Percentiles rank a stretch among this genome's conserved stretches.
Conservation (phyloP, 2,113 vertebrate genomes). For the Okapia johnstoni region DNA sequence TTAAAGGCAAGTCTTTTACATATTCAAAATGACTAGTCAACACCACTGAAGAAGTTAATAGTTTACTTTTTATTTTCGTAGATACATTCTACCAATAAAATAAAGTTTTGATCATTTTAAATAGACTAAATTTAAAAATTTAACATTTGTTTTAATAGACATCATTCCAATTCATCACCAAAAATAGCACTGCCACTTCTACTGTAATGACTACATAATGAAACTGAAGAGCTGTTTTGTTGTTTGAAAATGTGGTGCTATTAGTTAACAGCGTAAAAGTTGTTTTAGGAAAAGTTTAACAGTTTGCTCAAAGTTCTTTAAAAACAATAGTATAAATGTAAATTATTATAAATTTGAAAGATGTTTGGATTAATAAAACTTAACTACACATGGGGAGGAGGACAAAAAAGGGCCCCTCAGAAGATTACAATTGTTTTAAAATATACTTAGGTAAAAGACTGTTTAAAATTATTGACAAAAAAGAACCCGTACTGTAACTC, state of each 20-base stretch:
- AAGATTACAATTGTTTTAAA: background rate
- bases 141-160: background rate
- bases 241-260: background rate
- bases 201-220: background rate
- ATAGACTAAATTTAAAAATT: background rate
- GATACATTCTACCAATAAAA: background rate
- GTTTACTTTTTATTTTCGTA: constrained; percentile 1
- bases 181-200: background rate
- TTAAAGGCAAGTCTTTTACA: background rate
- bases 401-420: background rate
- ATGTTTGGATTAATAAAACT: background rate
- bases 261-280: background rate
- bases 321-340: constrained; percentile 18
- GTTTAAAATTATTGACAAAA: background rate
- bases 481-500: background rate
- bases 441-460: background rate
- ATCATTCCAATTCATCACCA: constrained; percentile 5
- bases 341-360: background rate
- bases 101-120: background rate
- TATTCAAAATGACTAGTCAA: background rate
- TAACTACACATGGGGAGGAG: background rate
- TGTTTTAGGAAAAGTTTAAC: background rate
- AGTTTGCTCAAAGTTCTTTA: background rate
- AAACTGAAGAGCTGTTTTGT: background rate
- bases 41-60: background rate